phyloP scores from a whole-genome alignment of 1,140 invertebrate genomes.

The Portunus trituberculatus region DNA sequence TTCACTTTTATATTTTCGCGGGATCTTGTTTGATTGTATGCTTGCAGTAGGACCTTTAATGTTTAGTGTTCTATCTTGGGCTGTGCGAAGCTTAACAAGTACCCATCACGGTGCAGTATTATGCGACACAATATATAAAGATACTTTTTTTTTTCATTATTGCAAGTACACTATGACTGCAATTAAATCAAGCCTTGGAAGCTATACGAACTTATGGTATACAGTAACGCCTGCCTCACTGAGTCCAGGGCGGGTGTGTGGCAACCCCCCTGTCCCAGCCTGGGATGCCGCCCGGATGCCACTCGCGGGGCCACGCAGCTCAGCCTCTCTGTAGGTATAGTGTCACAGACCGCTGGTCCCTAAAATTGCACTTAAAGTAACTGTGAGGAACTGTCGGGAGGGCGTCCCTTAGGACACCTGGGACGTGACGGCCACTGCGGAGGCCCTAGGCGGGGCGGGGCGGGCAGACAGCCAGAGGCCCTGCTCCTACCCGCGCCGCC shows the following conservation, averaged over 20 bases:
- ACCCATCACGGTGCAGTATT: conserved; percentile 68
- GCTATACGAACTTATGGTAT: conserved; percentile 74
- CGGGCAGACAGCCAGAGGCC: background rate
- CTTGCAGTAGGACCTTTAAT: conserved; percentile 72
- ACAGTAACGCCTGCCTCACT: conserved; percentile 70
- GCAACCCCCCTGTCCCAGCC: background rate
- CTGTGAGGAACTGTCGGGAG: conserved; percentile 75
- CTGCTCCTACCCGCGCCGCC: conserved; percentile 26
- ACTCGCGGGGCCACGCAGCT: conserved; percentile 56
- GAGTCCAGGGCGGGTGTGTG: conserved; percentile 53
- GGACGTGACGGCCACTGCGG: conserved; percentile 67
- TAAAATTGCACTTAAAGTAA: conserved; percentile 77
- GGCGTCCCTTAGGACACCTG: conserved; percentile 63
- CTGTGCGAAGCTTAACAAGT: conserved; percentile 72
- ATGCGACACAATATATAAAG: conserved; percentile 72
- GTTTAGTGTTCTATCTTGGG: conserved; percentile 69
- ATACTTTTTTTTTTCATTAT: conserved; percentile 66
- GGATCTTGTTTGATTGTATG: conserved; percentile 75
- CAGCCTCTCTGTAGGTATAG: conserved; percentile 70
- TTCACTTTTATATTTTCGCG: conserved; percentile 32
- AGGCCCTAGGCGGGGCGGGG: conserved; percentile 27
- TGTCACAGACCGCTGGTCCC: conserved; percentile 75
- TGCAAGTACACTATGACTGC: conserved; percentile 75
- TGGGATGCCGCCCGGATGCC: conserved; percentile 30
- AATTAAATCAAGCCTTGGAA: conserved; percentile 75